Base-by-base conservation (phyloP, 2,797 vertebrate genomes). In the Myotis vivesi region DNA sequence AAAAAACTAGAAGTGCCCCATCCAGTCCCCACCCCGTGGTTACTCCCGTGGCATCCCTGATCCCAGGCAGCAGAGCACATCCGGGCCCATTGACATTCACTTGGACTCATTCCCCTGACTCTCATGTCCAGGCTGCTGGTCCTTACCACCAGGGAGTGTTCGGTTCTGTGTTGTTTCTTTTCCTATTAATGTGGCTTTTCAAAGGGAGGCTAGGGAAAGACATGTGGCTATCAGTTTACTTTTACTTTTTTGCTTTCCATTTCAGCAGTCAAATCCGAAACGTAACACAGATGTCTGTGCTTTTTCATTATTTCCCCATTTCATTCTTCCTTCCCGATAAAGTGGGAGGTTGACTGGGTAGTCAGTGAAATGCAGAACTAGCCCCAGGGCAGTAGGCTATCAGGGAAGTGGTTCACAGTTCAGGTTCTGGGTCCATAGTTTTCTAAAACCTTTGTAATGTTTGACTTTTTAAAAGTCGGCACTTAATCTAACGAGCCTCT, bases 261-360 rank as follows among this genome's bases (percentile, higher is more conserved):
- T 88, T 93, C 91, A 87, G 44, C 49, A 93, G 41, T 76, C 15
- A 79, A 95, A 76, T 88, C 49, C 17, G 55, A 93, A 94, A 53
- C 19, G 55, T 89, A 46, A 69, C 79, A 33, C 5, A 28, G 69
- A 76, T 15, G 6, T 80, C n/a, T 49, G 1, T 91, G 16, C 87
- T 15, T 44, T 92, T 83, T 66, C 19, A 22, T 62, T 81, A 44
- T 44, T 66, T 49, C 17, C 62, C 33, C n/a, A 83, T 68, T 83
- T 49, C 41, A 66, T 66, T 77, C 66, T 51, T 88, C 10, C 64
- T 83, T 95, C 62, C 49, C 46, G 59, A 73, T 51, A 69, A 80
- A 71, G 8, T 20, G 30, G 41, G 22, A 73, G 36, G 25, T 76
- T 89, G 76, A 73, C 62, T 6, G 1, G 49, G 49, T 49, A 20